These are phyloP conservation scores for Condylostylus longicornis DNA, from an alignment of 1,140 invertebrate species.

Conservation along the genomic window DNA sequence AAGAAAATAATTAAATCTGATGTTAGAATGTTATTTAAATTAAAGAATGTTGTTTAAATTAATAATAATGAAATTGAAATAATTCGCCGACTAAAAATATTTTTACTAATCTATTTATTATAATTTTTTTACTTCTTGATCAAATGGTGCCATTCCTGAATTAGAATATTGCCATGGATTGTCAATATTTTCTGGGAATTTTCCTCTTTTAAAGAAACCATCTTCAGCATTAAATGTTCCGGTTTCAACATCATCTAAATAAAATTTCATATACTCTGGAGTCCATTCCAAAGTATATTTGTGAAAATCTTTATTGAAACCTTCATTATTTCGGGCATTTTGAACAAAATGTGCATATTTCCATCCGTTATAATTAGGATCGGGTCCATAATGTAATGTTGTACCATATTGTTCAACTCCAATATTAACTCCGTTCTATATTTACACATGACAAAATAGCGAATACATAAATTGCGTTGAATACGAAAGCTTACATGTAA, in stretches of 20 bases:
- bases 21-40: not conserved
- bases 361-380: constrained; percentile 5
- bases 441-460: no score
- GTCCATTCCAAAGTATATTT: constrained; percentile 42
- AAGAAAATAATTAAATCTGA: not conserved
- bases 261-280: constrained; percentile 33
- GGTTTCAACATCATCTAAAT: constrained; percentile 39
- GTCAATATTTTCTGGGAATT: constrained; percentile 12
- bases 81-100: no score
- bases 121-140: constrained; percentile 46
- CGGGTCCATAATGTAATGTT: no score
- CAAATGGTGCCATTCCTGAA: constrained; percentile 45
- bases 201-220: constrained; percentile 11
- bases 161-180: constrained; percentile 22
- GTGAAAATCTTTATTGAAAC: constrained; percentile 40
- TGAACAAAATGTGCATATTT: constrained; percentile 5
- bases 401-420: no score
- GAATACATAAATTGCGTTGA: no score
- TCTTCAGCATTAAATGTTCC: constrained; percentile 30
- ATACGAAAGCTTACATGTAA: not conserved
- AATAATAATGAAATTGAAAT: no score
- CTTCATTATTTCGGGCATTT: no score
- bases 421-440: no score
- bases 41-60: no score
- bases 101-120: no score